Base-by-base conservation (phyloP, 1,140 invertebrate genomes). In the Pomacea maculata region DNA sequence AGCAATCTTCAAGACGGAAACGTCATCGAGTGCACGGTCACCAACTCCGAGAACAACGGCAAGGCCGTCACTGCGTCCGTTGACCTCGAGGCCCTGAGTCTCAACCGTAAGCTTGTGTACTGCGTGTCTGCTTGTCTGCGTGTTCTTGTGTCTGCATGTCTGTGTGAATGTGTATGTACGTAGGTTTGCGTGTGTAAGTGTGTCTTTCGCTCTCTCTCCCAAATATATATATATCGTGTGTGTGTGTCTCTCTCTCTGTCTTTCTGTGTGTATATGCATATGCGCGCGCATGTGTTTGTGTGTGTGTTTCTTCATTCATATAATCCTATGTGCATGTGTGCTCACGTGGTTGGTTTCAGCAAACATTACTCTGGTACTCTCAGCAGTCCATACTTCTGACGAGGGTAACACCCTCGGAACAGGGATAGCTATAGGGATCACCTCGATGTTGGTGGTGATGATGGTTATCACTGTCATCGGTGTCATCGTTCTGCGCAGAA, bases 161-260 rank as follows among this genome's bases (percentile, higher is more conserved):
- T 45, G 71, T 73, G 71, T 34, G 29, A 72, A 29, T 15, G 71
- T 15, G 73, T 57, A 52, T 75, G 73, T 75, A 57, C 57, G 73
- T 57, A 52, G 21, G 73, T 57, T 52, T 75, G 73, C 21, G 25
- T 75, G 1, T 57, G 73, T 14, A 52, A 0, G 73, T 45, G 34
- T 54, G 29, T 45, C 15, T 10, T 34, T 45, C 17, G 12, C 11
- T 73, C 34, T 54, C 34, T 73, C 34, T 54, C 15, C 12, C 11
- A n/a, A n/a, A n/a, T n/a, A n/a, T 54, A 54, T 73, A 54, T 45
- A 54, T 73, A 21, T 34, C 8, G 71, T 45, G 29, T 45, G 71
- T 8, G 71, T 45, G 71, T 45, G 71, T 45, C 34, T 45, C 34
- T 45, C 34, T 45, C 14, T 45, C 6, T 12, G 19, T 19, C 15